A percentile compares a stretch with the other conserved stretches of the same genome.
Evolutionary conservation across 2,113 vertebrate genomes (phyloP).

Genomic region (Rhinogobius similis): DNA sequence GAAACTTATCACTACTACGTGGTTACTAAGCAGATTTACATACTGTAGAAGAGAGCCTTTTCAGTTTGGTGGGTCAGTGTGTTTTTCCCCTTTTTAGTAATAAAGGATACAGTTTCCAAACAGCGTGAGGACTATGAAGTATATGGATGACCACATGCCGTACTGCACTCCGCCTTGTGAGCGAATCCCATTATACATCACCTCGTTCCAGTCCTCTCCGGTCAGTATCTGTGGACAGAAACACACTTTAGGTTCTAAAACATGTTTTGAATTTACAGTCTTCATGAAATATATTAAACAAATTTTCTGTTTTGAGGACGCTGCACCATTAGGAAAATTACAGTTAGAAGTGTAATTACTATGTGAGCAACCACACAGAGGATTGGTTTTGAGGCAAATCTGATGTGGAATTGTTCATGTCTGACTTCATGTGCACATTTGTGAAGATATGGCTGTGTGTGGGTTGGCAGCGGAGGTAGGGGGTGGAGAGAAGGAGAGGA

Average conservation of each 20-base stretch:
- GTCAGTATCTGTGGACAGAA: slow-evolving; percentile 87
- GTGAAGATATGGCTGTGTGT: slow-evolving; percentile 66
- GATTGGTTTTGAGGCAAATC: slow-evolving; percentile 44
- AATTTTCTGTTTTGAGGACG: background rate
- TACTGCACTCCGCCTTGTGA: slow-evolving; percentile 96
- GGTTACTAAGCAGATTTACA: too few species aligned
- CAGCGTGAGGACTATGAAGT: slow-evolving; percentile 96
- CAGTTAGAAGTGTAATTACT: slow-evolving; percentile 43
- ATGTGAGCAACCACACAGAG: slow-evolving; percentile 39
- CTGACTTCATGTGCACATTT: slow-evolving; percentile 66
- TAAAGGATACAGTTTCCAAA: slow-evolving; percentile 99
- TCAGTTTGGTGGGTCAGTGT: too few species aligned
- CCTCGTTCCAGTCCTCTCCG: slow-evolving; percentile 98
- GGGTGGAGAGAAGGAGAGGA: background rate
- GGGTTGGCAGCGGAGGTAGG: slow-evolving; percentile 46
- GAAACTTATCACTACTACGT: background rate
- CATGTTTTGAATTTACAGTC: slow-evolving; percentile 1
- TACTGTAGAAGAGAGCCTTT: too few species aligned
- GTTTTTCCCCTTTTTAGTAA: background rate
- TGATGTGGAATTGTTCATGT: slow-evolving; percentile 55
- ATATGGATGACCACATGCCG: slow-evolving; percentile 99
- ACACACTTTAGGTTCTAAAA: slow-evolving; percentile 13
- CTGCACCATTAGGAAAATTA: too few species aligned
- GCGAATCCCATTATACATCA: slow-evolving; percentile 98
- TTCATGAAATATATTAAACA: slow-evolving; percentile 22